Conservation (phyloP, 2,113 vertebrate species). For the Lepus americanus region DNA sequence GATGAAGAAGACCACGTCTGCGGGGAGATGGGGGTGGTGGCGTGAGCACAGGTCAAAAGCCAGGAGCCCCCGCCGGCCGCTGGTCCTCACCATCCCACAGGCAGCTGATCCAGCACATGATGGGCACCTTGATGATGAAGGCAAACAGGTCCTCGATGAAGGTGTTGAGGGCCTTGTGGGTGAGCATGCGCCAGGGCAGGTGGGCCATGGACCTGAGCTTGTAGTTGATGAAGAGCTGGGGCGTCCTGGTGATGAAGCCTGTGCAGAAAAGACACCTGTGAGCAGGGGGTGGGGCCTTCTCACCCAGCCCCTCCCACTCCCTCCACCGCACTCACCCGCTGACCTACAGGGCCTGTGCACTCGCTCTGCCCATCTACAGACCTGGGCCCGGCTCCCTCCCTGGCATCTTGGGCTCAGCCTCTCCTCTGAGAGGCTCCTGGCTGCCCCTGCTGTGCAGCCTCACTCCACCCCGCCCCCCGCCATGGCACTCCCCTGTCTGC, state of each 20-base stretch:
- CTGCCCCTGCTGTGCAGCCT: rapidly evolving
- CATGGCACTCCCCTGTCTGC: background rate
- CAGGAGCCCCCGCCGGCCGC: rapidly evolving
- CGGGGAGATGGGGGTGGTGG: rapidly evolving
- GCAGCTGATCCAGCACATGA: constrained; percentile 98
- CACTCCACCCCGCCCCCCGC: background rate
- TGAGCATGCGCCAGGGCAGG: constrained; percentile 98
- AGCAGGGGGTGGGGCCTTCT: background rate
- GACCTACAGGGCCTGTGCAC: background rate
- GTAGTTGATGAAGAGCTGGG: constrained; percentile 98
- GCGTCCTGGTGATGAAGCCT: constrained; percentile 98
- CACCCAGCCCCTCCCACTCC: background rate
- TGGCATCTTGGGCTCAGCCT: background rate
- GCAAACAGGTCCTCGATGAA: constrained; percentile 98
- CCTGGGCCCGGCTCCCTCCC: background rate
- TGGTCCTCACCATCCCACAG: constrained; percentile 93
- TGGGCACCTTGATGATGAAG: constrained; percentile 98
- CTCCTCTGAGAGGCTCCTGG: background rate
- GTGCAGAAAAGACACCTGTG: background rate
- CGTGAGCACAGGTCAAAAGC: background rate
- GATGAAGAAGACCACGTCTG: constrained; percentile 97
- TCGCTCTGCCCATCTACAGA: background rate
- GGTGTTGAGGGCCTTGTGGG: constrained; percentile 98
- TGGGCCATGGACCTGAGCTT: constrained; percentile 98
- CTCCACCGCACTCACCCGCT: background rate